Evolutionary conservation across 2,888 invertebrate genomes (phyloP), one percentile per base, ranked within the genome.

Genomic region (Scaeva pyrastri): DNA sequence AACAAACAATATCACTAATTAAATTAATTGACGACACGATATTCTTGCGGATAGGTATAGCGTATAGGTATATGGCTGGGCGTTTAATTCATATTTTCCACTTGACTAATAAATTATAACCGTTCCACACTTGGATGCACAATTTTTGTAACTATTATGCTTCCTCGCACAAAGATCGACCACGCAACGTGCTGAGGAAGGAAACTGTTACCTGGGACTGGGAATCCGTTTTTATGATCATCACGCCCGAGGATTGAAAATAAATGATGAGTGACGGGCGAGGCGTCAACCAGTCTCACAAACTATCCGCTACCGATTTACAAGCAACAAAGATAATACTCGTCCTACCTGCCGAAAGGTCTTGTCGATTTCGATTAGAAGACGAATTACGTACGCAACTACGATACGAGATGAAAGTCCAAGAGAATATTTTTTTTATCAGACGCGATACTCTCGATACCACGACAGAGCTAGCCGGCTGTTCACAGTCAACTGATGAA

Each of bases 401-500:
- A 31, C 31, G 4, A 41, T 62, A 48, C 48, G 45, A 71, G 48
- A 68, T 45, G 12, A 41, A 60, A 56, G 12, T 36, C 21, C 12
- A 12, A 71, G 39, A 50, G 58, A 39, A 14, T 23, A 26, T n/a
- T 14, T 56, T 16, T 21, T 39, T 85, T 66, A 76, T 62, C 58
- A 68, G 77, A 31, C 31, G 79, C 88, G 85, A 86, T 74, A 84
- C 88, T 41, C 19, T 84, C 70, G 79, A 73, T 88, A 84, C 56
- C 77, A 89, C 91, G 90, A 91, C 91, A 90, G 90, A 89, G 90
- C 91, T 90, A 89, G 89, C 90, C 90, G 91, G 90, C 90, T 90
- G 91, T 91, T 91, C 90, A 90, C 90, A 91, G 90, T 90, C 91
- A 91, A 91, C 91, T 91, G 89, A 85, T 91, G 91, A n/a, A n/a